Evolutionary conservation across 1,140 invertebrate species (phyloP).

Genomic region (Brachionus angularis): DNA sequence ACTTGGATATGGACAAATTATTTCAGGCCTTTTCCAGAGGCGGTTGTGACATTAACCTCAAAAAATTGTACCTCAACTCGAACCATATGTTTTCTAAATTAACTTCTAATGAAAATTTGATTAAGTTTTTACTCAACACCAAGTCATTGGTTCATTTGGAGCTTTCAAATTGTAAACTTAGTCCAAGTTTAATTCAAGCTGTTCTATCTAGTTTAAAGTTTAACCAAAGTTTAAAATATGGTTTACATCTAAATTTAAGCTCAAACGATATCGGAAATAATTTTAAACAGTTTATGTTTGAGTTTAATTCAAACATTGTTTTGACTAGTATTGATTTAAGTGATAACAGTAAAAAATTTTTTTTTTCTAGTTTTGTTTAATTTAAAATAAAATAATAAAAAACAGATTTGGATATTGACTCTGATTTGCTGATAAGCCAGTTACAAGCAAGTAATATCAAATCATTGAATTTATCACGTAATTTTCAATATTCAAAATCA

Average conservation of each 20-base stretch:
- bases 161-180: slow-evolving; percentile 14
- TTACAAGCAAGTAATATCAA: slow-evolving; percentile 22
- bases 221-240: slow-evolving; percentile 9
- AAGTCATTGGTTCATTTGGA: slow-evolving; percentile 7
- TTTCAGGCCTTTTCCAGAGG: not conserved
- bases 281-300: slow-evolving; percentile 1
- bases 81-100: slow-evolving; percentile 5
- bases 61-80: slow-evolving; percentile 23
- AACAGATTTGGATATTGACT: slow-evolving; percentile 24
- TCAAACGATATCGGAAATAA: slow-evolving; percentile 20
- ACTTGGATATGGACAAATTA: slow-evolving; percentile 25
- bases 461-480: not conserved
- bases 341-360: slow-evolving; percentile 29
- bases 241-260: slow-evolving; percentile 7
- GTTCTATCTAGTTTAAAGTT: slow-evolving; percentile 12
- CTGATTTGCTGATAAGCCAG: not conserved
- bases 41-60: slow-evolving; percentile 13
- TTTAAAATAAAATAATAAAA: not conserved
- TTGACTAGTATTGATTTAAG: slow-evolving; percentile 27
- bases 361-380: not conserved
- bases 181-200: too few relatives aligned
- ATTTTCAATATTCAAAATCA: slow-evolving; percentile 34
- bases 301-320: slow-evolving; percentile 1
- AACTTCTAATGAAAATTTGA: slow-evolving; percentile 19
- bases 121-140: slow-evolving; percentile 33